Base-by-base conservation (phyloP, 2,888 invertebrate species). In the Scotopteryx bipunctaria region DNA sequence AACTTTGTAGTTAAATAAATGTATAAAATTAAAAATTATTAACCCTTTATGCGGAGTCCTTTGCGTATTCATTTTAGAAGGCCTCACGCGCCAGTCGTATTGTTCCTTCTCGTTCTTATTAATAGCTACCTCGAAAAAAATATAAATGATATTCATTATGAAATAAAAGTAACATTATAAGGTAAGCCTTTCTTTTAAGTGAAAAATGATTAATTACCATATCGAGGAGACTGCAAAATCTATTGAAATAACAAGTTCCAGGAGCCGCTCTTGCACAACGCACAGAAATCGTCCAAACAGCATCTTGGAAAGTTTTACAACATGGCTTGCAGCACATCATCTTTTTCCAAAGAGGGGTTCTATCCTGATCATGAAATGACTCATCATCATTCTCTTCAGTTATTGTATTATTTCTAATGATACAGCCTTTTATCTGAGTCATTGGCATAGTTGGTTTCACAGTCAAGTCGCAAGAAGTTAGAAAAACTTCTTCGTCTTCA, bases 271-370 rank as follows among this genome's bases (percentile, higher is more conserved):
- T 81, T 68, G 78, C 76, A 71, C 81, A 88, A 83, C 80, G 81
- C 81, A 88, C 86, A 69, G 84, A 78, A 73, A 83, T 70, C 57
- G 66, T 63, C 83, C 85, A 88, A 4, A 78, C 23, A 49, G 55
- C 43, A 53, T 85, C 74, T 49, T 71, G 64, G 19, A 74, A 68
- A 17, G 42, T 50, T 33, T 69, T 60, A 16, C 58, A 60, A 64
- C 80, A 82, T 23, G 71, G 55, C 25, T 63, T 58, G 63, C 81
- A 83, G 58, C 75, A 74, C 2, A 85, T 57, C 45, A 66, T 67
- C 56, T 70, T 79, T 69, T 69, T 80, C 83, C 83, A 84, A 36
- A 62, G 35, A 6, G 76, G 41, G 15, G 48, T 36, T 0, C 47
- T 50, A 16, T 33, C 64, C 56, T 48, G 48, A 38, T 56, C 44